Base-by-base conservation (phyloP, 1,140 invertebrate genomes). In the Sitodiplosis mosellana region DNA sequence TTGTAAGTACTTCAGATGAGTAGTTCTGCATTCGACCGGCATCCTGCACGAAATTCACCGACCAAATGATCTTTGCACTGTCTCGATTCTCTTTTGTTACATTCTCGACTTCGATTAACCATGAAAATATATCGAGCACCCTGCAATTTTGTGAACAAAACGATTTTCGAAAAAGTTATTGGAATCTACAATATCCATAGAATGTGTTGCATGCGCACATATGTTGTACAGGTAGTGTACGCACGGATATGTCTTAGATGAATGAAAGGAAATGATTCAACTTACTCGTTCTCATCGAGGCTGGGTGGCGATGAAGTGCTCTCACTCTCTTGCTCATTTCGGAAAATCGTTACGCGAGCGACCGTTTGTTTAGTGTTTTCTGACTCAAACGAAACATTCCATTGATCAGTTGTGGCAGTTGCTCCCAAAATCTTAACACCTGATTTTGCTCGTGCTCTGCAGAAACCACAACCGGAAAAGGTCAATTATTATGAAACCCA, bases 51-150 rank as follows among this genome's bases (percentile, higher is more conserved):
- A 83, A 85, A 36, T 78, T 73, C 1, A 84, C 74, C 38, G 75
- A 81, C 83, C 85, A 88, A 2, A 85, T 80, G 14, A 89, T 78
- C 47, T 79, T 72, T 14, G 81, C 87, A 27, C 80, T 82, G 53
- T 87, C 86, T 57, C 77, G 77, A 48, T 80, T 77, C 43, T 81
- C 78, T 48, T 80, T 76, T 14, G 75, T 73, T 54, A 87, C 83
- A 51, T 88, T 83, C 20, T 82, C 81, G 5, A 92, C 85, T 69
- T 93, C 87, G 49, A 93, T 72, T 47, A 92, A 67, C 86, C 87
- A 92, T 3, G 83, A 83, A 58, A 93, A 82, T 43, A 94, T 77
- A 66, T 94, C 89, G 52, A 86, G 79, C 21, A 76, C 71, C 51
- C 81, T 78, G 57, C 44, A 61, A 60, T 48, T 48, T 27, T 34